Base-by-base conservation (phyloP, 2,113 vertebrate species). In the Urocolius indicus region DNA sequence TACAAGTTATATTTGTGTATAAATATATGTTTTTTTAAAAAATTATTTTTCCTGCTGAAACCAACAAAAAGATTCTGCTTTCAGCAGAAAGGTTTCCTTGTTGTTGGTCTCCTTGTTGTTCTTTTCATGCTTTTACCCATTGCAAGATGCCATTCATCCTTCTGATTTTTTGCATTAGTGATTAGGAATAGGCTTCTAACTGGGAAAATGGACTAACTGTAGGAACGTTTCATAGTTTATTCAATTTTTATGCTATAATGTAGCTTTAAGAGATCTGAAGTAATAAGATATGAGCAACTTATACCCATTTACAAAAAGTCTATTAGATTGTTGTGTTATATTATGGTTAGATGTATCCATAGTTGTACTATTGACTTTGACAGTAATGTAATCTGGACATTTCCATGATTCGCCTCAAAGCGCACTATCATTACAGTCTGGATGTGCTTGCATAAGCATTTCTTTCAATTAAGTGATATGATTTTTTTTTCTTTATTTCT, bases 331-430 rank as follows among this genome's bases (percentile, higher is more conserved):
- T 90, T 96, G 30, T 86, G 71, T 84, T 93, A 15, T 88, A 95
- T 96, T 95, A 74, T 94, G 91, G 84, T 96, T 86, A 91, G 75
- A 67, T 91, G 82, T 90, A 83, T 71, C 87, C 51, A 80, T 21
- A 32, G 75, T 71, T 74, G 71, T 90, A 89, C 71, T 94, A 97
- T 96, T 95, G 72, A 95, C 84, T 95, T 90, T 94, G 95, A 96
- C 95, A 95, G 87, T 97, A 96, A 97, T 97, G 75, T 74, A 51
- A 95, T 96, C 82, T 95, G 72, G 67, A 91, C 67, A 48, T 91
- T 95, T 93, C 95, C 82, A 90, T 83, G 78, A 63, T 67, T 67
- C 23, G 63, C 43, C 78, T 95, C 59, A 90, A 91, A 97, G 82
- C 91, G 93, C 89, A 87, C 78, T 83, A n/a, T 77, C 78, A 63